A percentile compares a stretch with the other conserved stretches of the same genome.
Conservation (phyloP, 2,797 vertebrate genomes). For the Bufotes viridis region DNA sequence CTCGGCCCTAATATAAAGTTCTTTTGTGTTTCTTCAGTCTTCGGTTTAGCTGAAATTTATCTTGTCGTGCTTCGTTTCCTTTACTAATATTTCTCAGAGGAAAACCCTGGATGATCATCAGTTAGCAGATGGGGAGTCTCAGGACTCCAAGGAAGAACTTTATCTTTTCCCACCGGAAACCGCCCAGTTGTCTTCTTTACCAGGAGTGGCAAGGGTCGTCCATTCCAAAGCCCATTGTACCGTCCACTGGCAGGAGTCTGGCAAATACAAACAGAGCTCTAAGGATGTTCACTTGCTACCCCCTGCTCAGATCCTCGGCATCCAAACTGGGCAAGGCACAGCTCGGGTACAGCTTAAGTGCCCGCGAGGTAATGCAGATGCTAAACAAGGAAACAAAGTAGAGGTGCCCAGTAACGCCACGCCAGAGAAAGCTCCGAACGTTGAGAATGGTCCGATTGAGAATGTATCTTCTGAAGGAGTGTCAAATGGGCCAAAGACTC, state of each 20-base stretch:
- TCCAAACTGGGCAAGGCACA: slow-evolving; percentile 79
- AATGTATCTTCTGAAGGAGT: slow-evolving; percentile 66
- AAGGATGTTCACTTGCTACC: slow-evolving; percentile 84
- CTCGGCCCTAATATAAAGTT: no score
- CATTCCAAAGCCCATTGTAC: slow-evolving; percentile 98
- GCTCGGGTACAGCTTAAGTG: slow-evolving; percentile 78
- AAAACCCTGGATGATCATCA: slow-evolving; percentile 91
- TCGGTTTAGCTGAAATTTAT: not conserved
- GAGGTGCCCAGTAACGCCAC: slow-evolving; percentile 64
- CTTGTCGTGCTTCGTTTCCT: slow-evolving; percentile 66
- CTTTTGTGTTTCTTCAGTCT: not conserved
- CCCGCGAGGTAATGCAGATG: slow-evolving; percentile 66
- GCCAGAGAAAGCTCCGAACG: slow-evolving; percentile 66
- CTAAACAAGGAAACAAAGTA: slow-evolving; percentile 66
- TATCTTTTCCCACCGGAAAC: slow-evolving; percentile 92
- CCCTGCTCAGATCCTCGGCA: slow-evolving; percentile 92
- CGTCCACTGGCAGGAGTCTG: slow-evolving; percentile 95
- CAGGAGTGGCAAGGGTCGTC: slow-evolving; percentile 93
- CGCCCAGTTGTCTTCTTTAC: slow-evolving; percentile 85
- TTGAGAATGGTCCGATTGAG: slow-evolving; percentile 72
- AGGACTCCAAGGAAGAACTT: slow-evolving; percentile 79
- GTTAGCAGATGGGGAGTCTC: slow-evolving; percentile 69
- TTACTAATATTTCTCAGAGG: slow-evolving; percentile 77
- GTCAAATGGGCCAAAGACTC: slow-evolving; percentile 63
- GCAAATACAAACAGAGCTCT: slow-evolving; percentile 85